A percentile compares a stretch with the other conserved stretches of the same genome.
phyloP scores from a whole-genome alignment of 2,113 vertebrate species.

The Noturus placidus region DNA sequence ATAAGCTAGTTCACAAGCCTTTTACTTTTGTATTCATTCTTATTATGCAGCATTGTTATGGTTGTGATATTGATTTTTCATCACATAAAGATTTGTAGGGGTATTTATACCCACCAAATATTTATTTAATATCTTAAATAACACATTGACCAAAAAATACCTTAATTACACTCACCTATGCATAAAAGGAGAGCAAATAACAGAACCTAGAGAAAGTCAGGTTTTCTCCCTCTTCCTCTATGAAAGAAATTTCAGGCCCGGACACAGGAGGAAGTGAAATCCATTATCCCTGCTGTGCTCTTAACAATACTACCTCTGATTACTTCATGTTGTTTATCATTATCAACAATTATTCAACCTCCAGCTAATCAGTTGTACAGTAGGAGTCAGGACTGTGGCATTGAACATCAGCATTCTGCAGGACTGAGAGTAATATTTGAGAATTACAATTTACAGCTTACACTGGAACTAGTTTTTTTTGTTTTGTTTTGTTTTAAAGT shows the following conservation, averaged over 20 bases:
- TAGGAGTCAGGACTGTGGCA: neutral
- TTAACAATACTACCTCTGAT: conserved; percentile 20
- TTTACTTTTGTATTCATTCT: neutral
- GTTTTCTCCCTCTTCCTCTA: too few relatives aligned
- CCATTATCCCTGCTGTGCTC: neutral
- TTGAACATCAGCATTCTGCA: neutral
- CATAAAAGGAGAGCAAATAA: neutral
- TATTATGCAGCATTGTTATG: neutral
- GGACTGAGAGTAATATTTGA: neutral
- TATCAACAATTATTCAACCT: neutral
- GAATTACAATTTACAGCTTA: neutral
- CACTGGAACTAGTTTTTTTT: too few relatives aligned
- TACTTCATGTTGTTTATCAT: neutral
- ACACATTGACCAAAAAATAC: neutral
- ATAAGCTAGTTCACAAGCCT: neutral
- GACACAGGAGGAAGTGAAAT: neutral
- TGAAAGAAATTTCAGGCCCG: neutral
- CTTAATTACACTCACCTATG: neutral
- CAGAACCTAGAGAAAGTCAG: neutral
- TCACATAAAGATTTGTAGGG: neutral
- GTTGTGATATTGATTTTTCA: neutral
- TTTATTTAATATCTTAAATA: neutral
- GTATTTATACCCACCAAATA: neutral
- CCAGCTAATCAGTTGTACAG: neutral
- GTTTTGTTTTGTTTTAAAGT: neutral